Conservation (phyloP, 2,797 vertebrate genomes). For the Myotis daubentonii region DNA sequence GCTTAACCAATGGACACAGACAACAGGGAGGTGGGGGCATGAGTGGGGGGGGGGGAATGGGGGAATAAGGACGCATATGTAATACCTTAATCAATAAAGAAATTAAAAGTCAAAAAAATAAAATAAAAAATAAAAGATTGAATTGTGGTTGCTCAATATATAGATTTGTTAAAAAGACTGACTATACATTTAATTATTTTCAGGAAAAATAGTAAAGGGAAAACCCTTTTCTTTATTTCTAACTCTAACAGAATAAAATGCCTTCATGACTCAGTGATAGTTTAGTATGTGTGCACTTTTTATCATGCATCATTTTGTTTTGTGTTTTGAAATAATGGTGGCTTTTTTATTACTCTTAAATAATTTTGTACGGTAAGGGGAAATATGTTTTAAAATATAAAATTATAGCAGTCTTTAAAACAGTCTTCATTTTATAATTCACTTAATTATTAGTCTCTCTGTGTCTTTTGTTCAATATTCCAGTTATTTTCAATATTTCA, state of each 20-base stretch:
- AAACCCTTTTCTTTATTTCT: background rate
- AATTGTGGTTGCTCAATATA: background rate
- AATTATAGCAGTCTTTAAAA: background rate
- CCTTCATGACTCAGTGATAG: no score
- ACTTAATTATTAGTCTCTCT: background rate
- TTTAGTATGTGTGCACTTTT: background rate
- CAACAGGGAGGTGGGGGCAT: no score
- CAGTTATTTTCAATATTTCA: background rate
- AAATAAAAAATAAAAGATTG: background rate
- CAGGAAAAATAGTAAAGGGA: background rate
- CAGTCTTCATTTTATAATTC: conserved; percentile 1
- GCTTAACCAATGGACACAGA: no score
- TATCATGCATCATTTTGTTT: background rate
- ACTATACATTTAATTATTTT: background rate
- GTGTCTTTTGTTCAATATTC: background rate
- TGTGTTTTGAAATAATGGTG: background rate
- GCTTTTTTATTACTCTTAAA: background rate
- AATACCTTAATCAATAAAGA: no score
- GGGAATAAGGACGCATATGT: no score
- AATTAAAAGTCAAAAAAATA: no score
- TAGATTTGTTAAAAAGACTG: background rate
- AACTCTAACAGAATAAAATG: background rate
- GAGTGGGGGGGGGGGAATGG: no score
- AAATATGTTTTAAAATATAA: background rate
- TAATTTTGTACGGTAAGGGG: background rate